Evolutionary conservation across 2,797 vertebrate species (phyloP), one percentile per base, ranked within the genome.

Genomic region (Galagoides demidoff): DNA sequence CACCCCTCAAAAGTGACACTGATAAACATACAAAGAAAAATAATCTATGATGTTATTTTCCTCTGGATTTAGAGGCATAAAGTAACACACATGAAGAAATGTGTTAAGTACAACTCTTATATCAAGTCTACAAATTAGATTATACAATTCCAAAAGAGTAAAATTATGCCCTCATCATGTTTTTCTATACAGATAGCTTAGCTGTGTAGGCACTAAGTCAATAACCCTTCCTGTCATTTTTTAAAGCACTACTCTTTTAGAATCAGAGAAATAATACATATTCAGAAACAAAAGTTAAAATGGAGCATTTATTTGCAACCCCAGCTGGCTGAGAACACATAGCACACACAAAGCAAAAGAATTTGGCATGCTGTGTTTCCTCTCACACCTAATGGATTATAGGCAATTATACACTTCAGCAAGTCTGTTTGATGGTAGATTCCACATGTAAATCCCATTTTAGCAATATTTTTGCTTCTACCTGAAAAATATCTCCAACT

Each of bases 191-290:
- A 86, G 13, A 63, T 0, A 76, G 25, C 22, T 29, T 4, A 71
- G 22, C 37, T 23, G 8, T 84, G 19, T 81, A 76, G 86, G 57
- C 86, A 68, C 16, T 45, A 25, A 78, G 61, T 59, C 63, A 73
- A 86, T 90, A 92, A 85, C 82, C 10, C 6, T 27, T 52, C 64
- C 7, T 0, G 3, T 64, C 45, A 45, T 43, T 66, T 82, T 92
- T 85, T n/a, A 92, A 92, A 71, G 49, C 29, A 64, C n/a, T 52
- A 29, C 34, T 74, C 70, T 94, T 86, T 68, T 19, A 90, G 83
- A 45, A 86, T 90, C 82, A 59, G 31, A 95, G 61, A 94, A 93
- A 85, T 23, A 88, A 84, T 0, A 92, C 52, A 31, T 49, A 90
- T 66, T 85, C 14, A 78, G 64, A 87, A 81, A 76, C 73, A 77